Percentiles rank a stretch among this genome's conserved stretches.
These are phyloP conservation scores for Dryobota labecula DNA, from an alignment of 2,888 invertebrate species.

Conservation along the genomic window DNA sequence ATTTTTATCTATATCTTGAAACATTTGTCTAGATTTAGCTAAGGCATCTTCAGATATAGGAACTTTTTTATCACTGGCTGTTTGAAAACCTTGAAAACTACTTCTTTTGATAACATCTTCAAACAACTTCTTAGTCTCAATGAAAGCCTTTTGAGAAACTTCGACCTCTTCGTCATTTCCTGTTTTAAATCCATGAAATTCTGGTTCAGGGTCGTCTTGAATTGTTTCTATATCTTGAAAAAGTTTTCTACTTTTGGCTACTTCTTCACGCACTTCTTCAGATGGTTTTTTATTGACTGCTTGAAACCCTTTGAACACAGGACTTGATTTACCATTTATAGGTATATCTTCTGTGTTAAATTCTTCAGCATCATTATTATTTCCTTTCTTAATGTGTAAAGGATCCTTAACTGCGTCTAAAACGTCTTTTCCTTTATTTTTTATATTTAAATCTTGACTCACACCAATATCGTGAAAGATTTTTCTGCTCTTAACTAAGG, in stretches of 20 bases:
- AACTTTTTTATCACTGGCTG: conserved; percentile 61
- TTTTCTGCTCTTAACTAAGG: conserved; percentile 72
- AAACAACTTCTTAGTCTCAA: conserved; percentile 75
- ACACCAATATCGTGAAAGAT: conserved; percentile 66
- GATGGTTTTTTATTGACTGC: conserved; percentile 78
- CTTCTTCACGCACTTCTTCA: conserved; percentile 74
- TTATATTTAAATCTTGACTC: conserved; percentile 8
- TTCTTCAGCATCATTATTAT: neutral
- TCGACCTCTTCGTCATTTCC: conserved; percentile 67
- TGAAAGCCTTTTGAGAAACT: conserved; percentile 72
- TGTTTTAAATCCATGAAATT: conserved; percentile 67
- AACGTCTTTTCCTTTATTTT: neutral
- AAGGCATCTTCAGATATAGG: conserved; percentile 61
- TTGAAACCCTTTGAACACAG: conserved; percentile 69
- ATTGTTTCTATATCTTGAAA: conserved; percentile 65
- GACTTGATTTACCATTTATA: conserved; percentile 20
- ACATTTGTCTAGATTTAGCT: conserved; percentile 65
- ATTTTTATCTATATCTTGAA: conserved; percentile 59
- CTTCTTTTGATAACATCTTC: conserved; percentile 65
- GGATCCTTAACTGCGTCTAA: neutral
- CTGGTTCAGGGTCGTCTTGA: conserved; percentile 35
- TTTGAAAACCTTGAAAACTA: conserved; percentile 48
- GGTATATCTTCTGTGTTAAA: neutral
- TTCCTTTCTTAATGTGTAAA: neutral
- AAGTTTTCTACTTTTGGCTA: conserved; percentile 76